Conservation (phyloP, 2,888 invertebrate species). For the Julus scandinavius region DNA sequence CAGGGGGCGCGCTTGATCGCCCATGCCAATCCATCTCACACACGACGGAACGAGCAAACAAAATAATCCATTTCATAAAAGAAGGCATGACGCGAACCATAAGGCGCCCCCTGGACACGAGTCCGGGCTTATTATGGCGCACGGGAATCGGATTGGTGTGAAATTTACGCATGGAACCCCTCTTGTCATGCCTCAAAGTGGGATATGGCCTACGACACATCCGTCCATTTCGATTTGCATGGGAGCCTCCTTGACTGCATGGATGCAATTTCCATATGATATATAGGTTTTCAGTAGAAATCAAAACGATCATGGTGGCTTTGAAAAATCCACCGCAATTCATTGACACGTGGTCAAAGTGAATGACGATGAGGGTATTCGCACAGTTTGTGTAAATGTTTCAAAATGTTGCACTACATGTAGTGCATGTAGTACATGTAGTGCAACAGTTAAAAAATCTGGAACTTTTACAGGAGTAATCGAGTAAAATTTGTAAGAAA, state of each 20-base stretch:
- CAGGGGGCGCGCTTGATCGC: slow-evolving; percentile 31
- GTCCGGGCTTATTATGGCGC: neutral
- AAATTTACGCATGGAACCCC: neutral
- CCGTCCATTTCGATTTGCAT: neutral
- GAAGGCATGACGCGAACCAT: slow-evolving; percentile 1
- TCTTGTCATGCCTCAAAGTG: neutral
- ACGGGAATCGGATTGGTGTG: neutral
- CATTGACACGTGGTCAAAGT: too few species aligned
- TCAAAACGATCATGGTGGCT: neutral
- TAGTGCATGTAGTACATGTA: too few species aligned
- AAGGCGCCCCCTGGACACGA: neutral
- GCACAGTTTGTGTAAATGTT: too few species aligned
- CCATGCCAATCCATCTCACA: slow-evolving; percentile 27
- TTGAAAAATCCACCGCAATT: neutral
- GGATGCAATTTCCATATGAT: too few species aligned
- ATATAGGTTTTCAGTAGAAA: too few species aligned
- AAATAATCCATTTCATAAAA: slow-evolving; percentile 20
- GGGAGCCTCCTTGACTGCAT: neutral
- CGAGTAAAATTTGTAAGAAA: too few species aligned
- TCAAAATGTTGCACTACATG: too few species aligned
- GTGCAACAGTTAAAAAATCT: too few species aligned
- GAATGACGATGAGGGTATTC: too few species aligned
- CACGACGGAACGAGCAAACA: neutral
- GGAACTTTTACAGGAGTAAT: too few species aligned
- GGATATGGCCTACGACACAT: neutral